These are phyloP conservation scores for Ellobium chinense DNA, from an alignment of 2,888 invertebrate species.

Conservation along the genomic window DNA sequence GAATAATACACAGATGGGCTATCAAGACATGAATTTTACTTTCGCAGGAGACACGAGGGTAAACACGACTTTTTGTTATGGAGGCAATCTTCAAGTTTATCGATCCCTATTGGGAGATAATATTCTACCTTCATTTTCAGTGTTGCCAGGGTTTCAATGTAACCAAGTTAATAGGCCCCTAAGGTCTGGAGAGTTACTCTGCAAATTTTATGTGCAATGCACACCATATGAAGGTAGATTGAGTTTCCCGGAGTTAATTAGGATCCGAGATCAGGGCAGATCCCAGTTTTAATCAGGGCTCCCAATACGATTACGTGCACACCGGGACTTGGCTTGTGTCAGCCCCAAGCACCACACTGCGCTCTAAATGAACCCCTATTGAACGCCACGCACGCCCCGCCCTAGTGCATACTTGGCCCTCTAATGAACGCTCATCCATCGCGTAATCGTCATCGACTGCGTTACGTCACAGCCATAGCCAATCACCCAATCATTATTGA, in stretches of 20 bases:
- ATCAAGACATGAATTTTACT: no score
- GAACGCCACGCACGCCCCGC: slow-evolving; percentile 5
- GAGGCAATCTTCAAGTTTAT: no score
- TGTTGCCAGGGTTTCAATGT: no score
- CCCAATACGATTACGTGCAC: slow-evolving; percentile 1
- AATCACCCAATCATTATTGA: slow-evolving; percentile 34
- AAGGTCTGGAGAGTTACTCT: no score
- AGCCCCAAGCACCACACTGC: slow-evolving; percentile 12
- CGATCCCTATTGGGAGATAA: no score
- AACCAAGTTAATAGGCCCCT: no score
- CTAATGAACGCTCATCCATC: slow-evolving; percentile 31
- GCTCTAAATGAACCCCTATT: slow-evolving; percentile 27
- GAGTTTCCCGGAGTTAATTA: background rate
- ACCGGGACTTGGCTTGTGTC: background rate
- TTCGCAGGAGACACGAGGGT: no score
- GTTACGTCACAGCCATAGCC: slow-evolving; percentile 25
- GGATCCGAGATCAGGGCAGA: background rate
- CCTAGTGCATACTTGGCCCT: slow-evolving; percentile 5
- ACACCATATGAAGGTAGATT: background rate
- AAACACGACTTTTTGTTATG: no score
- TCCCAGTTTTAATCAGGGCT: background rate
- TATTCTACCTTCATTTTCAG: no score
- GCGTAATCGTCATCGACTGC: slow-evolving; percentile 28
- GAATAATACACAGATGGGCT: no score
- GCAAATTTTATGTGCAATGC: background rate